These are phyloP conservation scores for Subacronicta megacephala DNA, from an alignment of 2,888 invertebrate genomes.

Conservation along the genomic window DNA sequence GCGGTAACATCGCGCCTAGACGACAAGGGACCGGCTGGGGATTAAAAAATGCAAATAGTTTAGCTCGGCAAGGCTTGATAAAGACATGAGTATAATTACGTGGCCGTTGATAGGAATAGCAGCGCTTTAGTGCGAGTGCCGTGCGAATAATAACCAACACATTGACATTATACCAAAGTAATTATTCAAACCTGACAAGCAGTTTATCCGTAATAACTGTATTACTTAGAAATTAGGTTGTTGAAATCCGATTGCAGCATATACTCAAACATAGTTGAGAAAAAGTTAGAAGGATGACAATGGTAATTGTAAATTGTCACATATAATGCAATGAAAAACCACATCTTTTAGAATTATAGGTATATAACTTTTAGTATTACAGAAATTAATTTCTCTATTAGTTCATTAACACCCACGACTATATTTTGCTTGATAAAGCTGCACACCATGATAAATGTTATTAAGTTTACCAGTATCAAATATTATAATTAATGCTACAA, in stretches of 20 bases:
- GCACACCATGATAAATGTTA: no score
- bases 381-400: no score
- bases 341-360: no score
- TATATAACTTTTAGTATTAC: no score
- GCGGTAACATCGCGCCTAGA: conserved; percentile 68
- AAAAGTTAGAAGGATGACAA: no score
- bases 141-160: conserved; percentile 13
- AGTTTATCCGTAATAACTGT: neutral
- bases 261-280: no score
- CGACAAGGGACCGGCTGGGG: conserved; percentile 40
- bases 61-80: conserved; percentile 15
- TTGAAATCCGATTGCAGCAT: no score
- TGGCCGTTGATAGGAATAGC: conserved; percentile 4
- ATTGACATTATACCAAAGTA: neutral
- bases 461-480: neutral
- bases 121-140: neutral
- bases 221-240: no score
- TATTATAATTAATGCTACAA: conserved; percentile 8
- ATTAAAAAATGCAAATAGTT: conserved; percentile 44
- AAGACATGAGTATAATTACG: conserved; percentile 24
- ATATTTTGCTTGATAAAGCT: no score
- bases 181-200: neutral
- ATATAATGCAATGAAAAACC: neutral
- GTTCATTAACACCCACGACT: no score
- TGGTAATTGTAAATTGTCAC: no score